These are phyloP conservation scores for Mya arenaria DNA, from an alignment of 1,140 invertebrate genomes.

Conservation along the genomic window DNA sequence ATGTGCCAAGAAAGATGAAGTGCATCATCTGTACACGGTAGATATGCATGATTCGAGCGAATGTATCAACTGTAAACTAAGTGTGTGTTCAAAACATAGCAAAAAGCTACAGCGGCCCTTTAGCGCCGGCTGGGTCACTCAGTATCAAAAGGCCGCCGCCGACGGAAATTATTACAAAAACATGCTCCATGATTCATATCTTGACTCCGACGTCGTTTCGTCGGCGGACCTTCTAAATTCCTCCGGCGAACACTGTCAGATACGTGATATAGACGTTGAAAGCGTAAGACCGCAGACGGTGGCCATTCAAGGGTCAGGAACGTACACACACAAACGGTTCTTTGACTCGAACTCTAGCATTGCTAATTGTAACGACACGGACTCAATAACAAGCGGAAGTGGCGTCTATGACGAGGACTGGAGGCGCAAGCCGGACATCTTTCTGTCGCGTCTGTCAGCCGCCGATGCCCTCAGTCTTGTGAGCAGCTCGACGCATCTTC, in stretches of 20 bases:
- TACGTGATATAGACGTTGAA: constrained; percentile 34
- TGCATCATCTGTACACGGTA: constrained; percentile 54
- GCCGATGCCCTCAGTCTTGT: constrained; percentile 37
- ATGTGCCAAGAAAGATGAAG: constrained; percentile 86
- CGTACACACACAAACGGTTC: constrained; percentile 66
- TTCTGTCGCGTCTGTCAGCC: constrained; percentile 28
- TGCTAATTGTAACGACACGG: constrained; percentile 37
- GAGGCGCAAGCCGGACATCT: constrained; percentile 39
- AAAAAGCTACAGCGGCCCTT: constrained; percentile 66
- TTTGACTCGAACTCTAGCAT: constrained; percentile 54
- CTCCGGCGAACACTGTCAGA: constrained; percentile 51
- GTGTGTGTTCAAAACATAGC: constrained; percentile 71
- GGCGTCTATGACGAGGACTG: constrained; percentile 44
- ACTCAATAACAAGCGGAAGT: constrained; percentile 57
- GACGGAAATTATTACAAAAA: constrained; percentile 72
- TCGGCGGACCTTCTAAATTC: constrained; percentile 49
- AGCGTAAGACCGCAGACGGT: constrained; percentile 28
- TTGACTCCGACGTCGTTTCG: constrained; percentile 64
- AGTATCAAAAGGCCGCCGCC: constrained; percentile 65
- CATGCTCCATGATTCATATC: constrained; percentile 66
- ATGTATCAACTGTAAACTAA: constrained; percentile 75
- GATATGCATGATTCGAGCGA: constrained; percentile 58
- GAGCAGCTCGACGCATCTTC: constrained; percentile 56
- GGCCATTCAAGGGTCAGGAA: constrained; percentile 63
- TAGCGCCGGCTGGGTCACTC: constrained; percentile 66